Base-by-base conservation (phyloP, 2,888 invertebrate genomes). In the Slavum lentiscoides region DNA sequence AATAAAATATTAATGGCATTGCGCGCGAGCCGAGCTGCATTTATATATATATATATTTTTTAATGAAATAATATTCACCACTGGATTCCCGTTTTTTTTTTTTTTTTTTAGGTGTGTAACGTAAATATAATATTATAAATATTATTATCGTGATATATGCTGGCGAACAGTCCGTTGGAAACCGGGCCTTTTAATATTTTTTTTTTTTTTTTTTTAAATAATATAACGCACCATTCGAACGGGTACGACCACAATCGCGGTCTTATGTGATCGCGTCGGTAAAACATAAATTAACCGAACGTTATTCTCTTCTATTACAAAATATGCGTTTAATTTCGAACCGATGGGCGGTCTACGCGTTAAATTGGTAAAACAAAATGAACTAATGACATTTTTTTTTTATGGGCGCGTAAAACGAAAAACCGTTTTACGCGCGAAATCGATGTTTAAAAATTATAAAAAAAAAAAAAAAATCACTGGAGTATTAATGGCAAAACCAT, bases 21-120 rank as follows among this genome's bases (percentile, higher is more conserved):
- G 58, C 37, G 37, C 37, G 15, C 58, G 74, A 74, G 64, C 30
- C 43, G 43, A 39, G n/a, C 37, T 30, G 49, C 13, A 13, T 15
- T 49, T 13, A 49, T 30, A 30, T 30, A 30, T 30, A 30, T 30
- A 30, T 30, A 30, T 37, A 39, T 64, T 74, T 66, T 70, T 70
- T 70, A 70, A 70, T 13, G 58, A 70, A 70, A 70, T 39, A n/a
- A 70, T 49, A 49, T 58, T 70, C 70, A 58, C n/a, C 70, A 58
- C n/a, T 15, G 13, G 49, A 49, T 49, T 49, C 49, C 55, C 30
- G 49, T 8, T 5, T 21, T n/a, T 9, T 39, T 64, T 39, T 2
- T 7, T 37, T 5, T 19, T 17, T 17, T 19, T 1, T 19, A 55
- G 3, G 19, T 49, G 15, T 30, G 49, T 49, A 49, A 49, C 19